Conservation (phyloP, 2,888 invertebrate species). For the Pristionchus mayeri region DNA sequence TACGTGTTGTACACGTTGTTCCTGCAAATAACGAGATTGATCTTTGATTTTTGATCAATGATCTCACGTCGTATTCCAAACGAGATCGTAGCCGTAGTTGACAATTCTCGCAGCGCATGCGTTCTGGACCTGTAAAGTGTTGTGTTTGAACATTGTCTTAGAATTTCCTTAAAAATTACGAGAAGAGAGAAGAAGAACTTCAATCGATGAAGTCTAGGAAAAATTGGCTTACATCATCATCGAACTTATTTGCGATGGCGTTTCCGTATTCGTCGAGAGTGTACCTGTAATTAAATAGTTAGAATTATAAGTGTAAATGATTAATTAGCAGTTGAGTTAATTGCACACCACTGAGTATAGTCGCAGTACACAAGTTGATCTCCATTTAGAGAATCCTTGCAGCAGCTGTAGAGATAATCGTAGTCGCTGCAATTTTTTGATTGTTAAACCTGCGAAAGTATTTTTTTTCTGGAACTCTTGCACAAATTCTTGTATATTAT, state of each 20-base stretch:
- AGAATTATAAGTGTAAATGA: too few species aligned
- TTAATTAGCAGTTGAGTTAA: conserved; percentile 58
- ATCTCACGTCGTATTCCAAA: conserved; percentile 56
- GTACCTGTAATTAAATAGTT: conserved; percentile 61
- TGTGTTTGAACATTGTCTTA: background rate
- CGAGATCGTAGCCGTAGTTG: conserved; percentile 53
- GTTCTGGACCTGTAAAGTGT: background rate
- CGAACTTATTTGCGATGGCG: conserved; percentile 57
- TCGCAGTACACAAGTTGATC: conserved; percentile 58
- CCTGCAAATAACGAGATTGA: conserved; percentile 41
- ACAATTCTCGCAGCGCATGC: conserved; percentile 63
- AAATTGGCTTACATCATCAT: conserved; percentile 24
- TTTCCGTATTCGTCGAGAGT: conserved; percentile 66
- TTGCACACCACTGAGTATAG: conserved; percentile 63
- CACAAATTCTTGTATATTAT: too few species aligned
- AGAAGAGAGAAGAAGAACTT: background rate
- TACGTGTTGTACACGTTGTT: conserved; percentile 69
- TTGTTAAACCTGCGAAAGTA: too few species aligned
- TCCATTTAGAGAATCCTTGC: conserved; percentile 53
- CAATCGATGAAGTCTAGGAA: too few species aligned
- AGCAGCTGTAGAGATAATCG: conserved; percentile 61
- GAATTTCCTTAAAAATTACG: too few species aligned
- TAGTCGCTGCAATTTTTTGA: conserved; percentile 55
- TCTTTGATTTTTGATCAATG: background rate
- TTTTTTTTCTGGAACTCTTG: too few species aligned